Conservation (phyloP, 2,888 invertebrate genomes). For the Deilephila porcellus region DNA sequence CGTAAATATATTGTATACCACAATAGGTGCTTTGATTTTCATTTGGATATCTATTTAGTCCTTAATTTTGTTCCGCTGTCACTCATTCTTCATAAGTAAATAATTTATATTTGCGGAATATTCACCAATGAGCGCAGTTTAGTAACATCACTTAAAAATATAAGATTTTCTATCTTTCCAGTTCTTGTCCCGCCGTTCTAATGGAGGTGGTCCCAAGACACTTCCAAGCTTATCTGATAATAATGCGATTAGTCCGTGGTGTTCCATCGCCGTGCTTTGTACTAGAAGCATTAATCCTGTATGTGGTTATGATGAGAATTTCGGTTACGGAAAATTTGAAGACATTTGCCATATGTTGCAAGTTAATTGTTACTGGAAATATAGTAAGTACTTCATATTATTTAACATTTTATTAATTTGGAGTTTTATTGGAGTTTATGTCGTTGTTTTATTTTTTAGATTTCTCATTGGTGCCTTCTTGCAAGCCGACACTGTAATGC, state of each 20-base stretch:
- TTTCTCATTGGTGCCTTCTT: constrained; percentile 60
- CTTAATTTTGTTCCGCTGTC: not conserved
- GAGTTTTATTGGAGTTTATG: constrained; percentile 12
- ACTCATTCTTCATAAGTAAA: not conserved
- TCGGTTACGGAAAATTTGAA: constrained; percentile 67
- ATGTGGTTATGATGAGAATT: constrained; percentile 68
- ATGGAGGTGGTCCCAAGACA: constrained; percentile 39
- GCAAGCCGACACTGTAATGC: constrained; percentile 46
- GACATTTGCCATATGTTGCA: constrained; percentile 70
- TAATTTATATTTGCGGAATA: not conserved
- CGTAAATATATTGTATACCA: constrained; percentile 6
- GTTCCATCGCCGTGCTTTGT: constrained; percentile 60
- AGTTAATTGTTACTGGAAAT: constrained; percentile 72
- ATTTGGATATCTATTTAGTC: not conserved
- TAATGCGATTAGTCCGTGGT: constrained; percentile 59
- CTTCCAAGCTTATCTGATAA: constrained; percentile 35
- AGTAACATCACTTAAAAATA: not conserved
- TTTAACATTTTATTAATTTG: constrained; percentile 2
- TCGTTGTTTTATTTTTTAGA: constrained; percentile 57
- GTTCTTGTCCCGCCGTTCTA: constrained; percentile 52
- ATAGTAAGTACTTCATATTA: constrained; percentile 56
- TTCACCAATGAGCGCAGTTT: not conserved
- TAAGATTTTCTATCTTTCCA: constrained; percentile 50
- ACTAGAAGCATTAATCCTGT: constrained; percentile 49
- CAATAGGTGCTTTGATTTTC: not conserved